A percentile compares a stretch with the other conserved stretches of the same genome.
Evolutionary conservation across 2,888 invertebrate species (phyloP).

Genomic region (Theodoxus fluviatilis): DNA sequence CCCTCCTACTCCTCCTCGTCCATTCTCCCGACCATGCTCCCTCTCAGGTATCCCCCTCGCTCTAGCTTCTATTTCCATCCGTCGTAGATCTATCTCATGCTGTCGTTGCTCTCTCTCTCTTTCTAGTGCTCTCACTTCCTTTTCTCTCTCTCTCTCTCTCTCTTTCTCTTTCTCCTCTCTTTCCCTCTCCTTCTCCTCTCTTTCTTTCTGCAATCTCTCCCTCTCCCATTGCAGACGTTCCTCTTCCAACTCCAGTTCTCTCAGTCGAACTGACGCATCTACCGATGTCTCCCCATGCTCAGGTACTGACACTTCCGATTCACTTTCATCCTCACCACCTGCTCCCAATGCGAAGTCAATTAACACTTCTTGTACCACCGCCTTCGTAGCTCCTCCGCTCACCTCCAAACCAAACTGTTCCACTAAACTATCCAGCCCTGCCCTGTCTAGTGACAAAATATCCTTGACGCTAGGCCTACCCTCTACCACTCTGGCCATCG

Average conservation of each 20-base stretch:
- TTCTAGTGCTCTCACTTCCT: neutral
- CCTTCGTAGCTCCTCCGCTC: neutral
- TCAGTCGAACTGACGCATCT: neutral
- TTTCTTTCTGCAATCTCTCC: constrained; percentile 8
- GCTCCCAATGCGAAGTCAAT: neutral
- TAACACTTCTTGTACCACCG: neutral
- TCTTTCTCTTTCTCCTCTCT: constrained; percentile 7
- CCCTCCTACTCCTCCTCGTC: neutral
- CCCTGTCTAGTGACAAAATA: too few relatives aligned
- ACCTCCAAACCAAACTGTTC: too few relatives aligned
- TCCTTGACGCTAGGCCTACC: too few relatives aligned
- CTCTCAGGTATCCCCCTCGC: neutral
- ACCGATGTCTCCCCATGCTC: neutral
- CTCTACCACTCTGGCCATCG: too few relatives aligned
- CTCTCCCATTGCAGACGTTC: neutral
- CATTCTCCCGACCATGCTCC: neutral
- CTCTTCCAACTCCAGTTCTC: neutral
- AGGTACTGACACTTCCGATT: neutral
- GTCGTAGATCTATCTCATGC: neutral
- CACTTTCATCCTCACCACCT: neutral
- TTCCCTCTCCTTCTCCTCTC: neutral
- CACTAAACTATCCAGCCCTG: too few relatives aligned
- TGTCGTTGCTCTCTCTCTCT: neutral
- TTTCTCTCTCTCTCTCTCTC: constrained; percentile 4
- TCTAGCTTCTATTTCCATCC: neutral